Percentiles rank a stretch among this genome's conserved stretches.
Conservation (phyloP, 2,888 invertebrate species). For the Heliconius cydno region DNA sequence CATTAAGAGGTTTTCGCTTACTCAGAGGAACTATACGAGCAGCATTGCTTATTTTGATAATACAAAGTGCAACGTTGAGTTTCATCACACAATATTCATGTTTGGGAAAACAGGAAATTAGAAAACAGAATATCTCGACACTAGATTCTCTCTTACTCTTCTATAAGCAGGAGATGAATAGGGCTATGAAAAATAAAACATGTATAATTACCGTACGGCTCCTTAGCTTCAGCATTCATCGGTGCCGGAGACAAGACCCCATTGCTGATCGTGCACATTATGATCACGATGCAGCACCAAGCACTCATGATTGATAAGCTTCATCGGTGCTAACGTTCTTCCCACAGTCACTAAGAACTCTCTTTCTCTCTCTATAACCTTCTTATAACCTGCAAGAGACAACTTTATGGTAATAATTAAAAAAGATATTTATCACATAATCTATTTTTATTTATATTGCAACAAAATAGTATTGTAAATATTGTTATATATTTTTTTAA, state of each 20-base stretch:
- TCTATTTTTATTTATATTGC: too few species aligned
- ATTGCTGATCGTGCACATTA: constrained; percentile 76
- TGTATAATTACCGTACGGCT: constrained; percentile 65
- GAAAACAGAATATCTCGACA: neutral
- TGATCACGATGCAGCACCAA: constrained; percentile 78
- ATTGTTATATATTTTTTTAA: too few species aligned
- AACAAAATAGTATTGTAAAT: too few species aligned
- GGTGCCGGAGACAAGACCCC: constrained; percentile 73
- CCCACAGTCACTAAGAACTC: constrained; percentile 44
- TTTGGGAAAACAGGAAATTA: neutral
- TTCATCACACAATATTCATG: too few species aligned
- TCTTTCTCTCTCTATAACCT: neutral
- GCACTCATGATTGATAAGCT: constrained; percentile 76
- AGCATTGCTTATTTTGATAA: too few species aligned
- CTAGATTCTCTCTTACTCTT: neutral
- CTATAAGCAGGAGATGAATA: neutral
- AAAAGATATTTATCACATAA: too few species aligned
- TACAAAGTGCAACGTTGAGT: too few species aligned
- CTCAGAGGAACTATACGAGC: too few species aligned
- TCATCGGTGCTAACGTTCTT: constrained; percentile 67
- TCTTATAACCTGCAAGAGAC: too few species aligned
- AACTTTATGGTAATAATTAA: too few species aligned
- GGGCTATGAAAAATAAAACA: neutral
- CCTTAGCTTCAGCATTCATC: constrained; percentile 73
- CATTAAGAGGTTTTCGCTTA: too few species aligned